phyloP scores from a whole-genome alignment of 2,888 invertebrate species.

The Polyommatus iphigenia region DNA sequence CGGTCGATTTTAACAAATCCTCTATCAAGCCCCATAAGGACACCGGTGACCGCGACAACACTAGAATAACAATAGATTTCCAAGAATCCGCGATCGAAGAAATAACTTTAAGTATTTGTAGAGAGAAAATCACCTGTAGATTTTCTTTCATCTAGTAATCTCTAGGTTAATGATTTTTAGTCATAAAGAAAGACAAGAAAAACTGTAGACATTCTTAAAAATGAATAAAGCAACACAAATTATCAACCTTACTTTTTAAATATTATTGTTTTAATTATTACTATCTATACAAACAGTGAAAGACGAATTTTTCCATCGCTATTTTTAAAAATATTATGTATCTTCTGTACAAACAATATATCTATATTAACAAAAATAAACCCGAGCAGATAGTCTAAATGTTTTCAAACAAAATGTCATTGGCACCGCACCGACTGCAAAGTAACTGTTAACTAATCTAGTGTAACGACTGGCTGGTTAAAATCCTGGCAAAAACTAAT shows the following conservation, averaged over 20 bases:
- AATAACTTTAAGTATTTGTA: too few relatives aligned
- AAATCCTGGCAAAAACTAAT: neutral
- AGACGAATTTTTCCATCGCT: neutral
- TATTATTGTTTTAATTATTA: neutral
- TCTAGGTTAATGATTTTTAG: neutral
- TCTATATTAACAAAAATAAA: slow-evolving; percentile 9
- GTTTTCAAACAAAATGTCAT: slow-evolving; percentile 14
- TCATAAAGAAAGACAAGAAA: neutral
- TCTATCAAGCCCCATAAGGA: too few relatives aligned
- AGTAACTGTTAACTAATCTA: slow-evolving; percentile 1
- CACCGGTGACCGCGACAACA: too few relatives aligned
- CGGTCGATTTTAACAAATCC: too few relatives aligned
- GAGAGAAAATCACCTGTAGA: too few relatives aligned
- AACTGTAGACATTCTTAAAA: neutral
- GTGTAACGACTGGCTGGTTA: neutral
- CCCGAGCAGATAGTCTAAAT: slow-evolving; percentile 1
- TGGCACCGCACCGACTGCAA: neutral
- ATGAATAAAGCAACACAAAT: neutral
- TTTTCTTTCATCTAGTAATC: too few relatives aligned
- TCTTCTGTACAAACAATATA: neutral
- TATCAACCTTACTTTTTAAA: neutral
- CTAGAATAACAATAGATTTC: too few relatives aligned
- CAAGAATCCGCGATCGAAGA: too few relatives aligned
- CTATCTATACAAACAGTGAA: neutral
- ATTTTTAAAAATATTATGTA: neutral